Evolutionary conservation across 2,888 invertebrate genomes (phyloP).

Genomic region (Cremastobaeus sp.): DNA sequence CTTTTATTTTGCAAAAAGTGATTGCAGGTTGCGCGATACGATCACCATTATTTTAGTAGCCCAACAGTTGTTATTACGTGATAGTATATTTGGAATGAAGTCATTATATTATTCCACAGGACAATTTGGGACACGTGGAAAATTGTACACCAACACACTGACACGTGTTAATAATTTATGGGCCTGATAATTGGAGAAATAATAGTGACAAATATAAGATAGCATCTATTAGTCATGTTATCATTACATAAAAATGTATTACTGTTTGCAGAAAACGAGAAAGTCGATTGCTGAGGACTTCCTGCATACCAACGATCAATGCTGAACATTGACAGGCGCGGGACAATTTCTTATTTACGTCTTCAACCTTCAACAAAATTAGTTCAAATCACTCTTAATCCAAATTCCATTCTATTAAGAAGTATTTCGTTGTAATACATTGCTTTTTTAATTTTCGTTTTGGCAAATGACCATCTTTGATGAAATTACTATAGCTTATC

Average conservation of each 20-base stretch:
- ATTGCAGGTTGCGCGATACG: slow-evolving; percentile 41
- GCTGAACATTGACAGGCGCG: too few species aligned
- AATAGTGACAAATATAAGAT: slow-evolving; percentile 46
- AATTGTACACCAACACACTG: slow-evolving; percentile 19
- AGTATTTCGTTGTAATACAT: too few species aligned
- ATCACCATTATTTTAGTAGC: slow-evolving; percentile 39
- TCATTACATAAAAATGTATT: slow-evolving; percentile 44
- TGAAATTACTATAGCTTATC: too few species aligned
- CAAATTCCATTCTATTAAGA: too few species aligned
- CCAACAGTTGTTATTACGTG: slow-evolving; percentile 35
- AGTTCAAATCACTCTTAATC: too few species aligned
- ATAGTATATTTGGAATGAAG: slow-evolving; percentile 43
- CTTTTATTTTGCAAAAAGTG: slow-evolving; percentile 47
- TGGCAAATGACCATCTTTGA: too few species aligned
- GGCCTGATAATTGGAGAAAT: slow-evolving; percentile 48
- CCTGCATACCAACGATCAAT: background rate
- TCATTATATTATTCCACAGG: slow-evolving; percentile 42
- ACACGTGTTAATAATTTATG: slow-evolving; percentile 38
- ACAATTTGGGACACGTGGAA: slow-evolving; percentile 37
- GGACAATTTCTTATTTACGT: too few species aligned
- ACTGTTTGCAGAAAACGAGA: slow-evolving; percentile 18
- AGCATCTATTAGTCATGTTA: slow-evolving; percentile 48
- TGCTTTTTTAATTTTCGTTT: too few species aligned
- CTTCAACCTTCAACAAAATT: too few species aligned
- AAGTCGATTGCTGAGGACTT: background rate